These are phyloP conservation scores for Dicyrtomina minuta DNA, from an alignment of 2,888 invertebrate species.

Conservation along the genomic window DNA sequence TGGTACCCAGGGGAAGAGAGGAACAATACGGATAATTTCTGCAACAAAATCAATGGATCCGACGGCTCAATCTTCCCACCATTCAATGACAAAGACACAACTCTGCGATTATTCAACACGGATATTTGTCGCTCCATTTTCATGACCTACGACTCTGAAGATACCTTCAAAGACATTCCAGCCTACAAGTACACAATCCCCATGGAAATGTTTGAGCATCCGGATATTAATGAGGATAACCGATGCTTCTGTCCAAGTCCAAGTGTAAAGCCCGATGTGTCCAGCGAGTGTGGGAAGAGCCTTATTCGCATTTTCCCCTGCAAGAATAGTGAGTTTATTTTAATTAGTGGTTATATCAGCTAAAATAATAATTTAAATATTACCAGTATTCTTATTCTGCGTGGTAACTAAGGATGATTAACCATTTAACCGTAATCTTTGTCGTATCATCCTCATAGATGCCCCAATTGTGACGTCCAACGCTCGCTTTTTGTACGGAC, in stretches of 20 bases:
- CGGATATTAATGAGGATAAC: conserved; percentile 34
- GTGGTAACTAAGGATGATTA: too few relatives aligned
- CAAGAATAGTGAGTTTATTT: conserved; percentile 18
- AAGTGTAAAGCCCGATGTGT: not conserved
- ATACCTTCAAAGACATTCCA: conserved; percentile 42
- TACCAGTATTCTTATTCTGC: not conserved
- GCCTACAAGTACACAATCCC: conserved; percentile 39
- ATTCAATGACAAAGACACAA: conserved; percentile 54
- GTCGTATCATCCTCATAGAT: conserved; percentile 17
- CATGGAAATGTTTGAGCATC: conserved; percentile 32
- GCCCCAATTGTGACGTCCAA: conserved; percentile 34
- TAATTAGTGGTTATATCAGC: not conserved
- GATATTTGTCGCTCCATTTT: conserved; percentile 55
- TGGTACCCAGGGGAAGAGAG: conserved; percentile 15
- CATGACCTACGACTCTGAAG: conserved; percentile 31
- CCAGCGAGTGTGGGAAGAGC: conserved; percentile 4
- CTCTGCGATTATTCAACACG: conserved; percentile 55
- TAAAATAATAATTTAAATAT: not conserved
- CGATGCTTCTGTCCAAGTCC: conserved; percentile 35
- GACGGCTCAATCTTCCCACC: conserved; percentile 57
- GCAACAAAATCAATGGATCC: conserved; percentile 56
- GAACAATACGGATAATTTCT: conserved; percentile 41
- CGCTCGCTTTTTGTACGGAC: conserved; percentile 35
- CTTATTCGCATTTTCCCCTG: conserved; percentile 27
- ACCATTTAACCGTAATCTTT: not conserved